Conservation (phyloP, 1,140 invertebrate genomes). For the Dendrolimus punctatus region DNA sequence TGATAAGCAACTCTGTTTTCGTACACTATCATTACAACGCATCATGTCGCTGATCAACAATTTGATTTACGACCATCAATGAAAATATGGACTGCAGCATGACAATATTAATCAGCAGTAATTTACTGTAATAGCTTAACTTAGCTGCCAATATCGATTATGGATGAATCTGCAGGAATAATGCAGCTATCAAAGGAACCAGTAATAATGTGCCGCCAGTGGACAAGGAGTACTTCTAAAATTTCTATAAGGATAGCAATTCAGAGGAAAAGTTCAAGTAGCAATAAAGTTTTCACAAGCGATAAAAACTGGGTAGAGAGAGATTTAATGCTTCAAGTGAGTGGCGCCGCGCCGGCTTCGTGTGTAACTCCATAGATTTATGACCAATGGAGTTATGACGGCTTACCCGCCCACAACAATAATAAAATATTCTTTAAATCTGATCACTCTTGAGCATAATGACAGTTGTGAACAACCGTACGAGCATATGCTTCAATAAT, state of each 20-base stretch:
- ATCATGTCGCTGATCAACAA: constrained; percentile 21
- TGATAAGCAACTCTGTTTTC: constrained; percentile 44
- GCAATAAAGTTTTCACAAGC: constrained; percentile 36
- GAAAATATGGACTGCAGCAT: constrained; percentile 5
- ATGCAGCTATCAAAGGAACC: too few relatives aligned
- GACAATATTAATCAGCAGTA: constrained; percentile 4
- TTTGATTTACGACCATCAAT: constrained; percentile 25
- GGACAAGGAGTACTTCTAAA: too few relatives aligned
- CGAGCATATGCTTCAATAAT: too few relatives aligned
- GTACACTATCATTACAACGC: constrained; percentile 40
- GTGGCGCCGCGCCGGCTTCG: constrained; percentile 29
- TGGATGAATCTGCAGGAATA: too few relatives aligned
- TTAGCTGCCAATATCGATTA: too few relatives aligned
- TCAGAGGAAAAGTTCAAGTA: constrained; percentile 13
- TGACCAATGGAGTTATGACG: constrained; percentile 35
- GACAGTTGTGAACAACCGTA: not conserved
- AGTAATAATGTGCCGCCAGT: too few relatives aligned
- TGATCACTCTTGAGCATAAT: not conserved
- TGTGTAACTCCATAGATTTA: constrained; percentile 34
- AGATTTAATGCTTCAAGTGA: constrained; percentile 34
- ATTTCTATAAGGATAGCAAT: not conserved
- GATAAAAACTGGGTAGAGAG: constrained; percentile 40
- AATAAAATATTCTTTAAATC: constrained; percentile 9
- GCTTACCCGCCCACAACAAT: constrained; percentile 35
- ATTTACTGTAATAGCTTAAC: not conserved